Conservation (phyloP, 1,140 invertebrate genomes). For the Streblospio benedicti region DNA sequence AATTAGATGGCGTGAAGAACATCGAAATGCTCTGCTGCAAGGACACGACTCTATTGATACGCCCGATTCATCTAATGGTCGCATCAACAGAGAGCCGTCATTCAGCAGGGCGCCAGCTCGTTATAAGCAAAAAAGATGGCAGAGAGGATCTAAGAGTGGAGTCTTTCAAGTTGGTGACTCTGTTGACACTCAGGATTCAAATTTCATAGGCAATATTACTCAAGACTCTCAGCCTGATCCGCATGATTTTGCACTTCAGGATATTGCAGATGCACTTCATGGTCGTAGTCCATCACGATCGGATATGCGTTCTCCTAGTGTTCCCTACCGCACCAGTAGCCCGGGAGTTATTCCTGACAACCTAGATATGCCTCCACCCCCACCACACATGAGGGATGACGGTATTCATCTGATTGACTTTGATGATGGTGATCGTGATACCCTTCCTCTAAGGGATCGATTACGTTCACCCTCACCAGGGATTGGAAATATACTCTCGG, state of each 20-base stretch:
- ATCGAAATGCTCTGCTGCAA: constrained; percentile 12
- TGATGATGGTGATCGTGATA: constrained; percentile 1
- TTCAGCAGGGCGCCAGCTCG: background rate
- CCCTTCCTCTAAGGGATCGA: too few species aligned
- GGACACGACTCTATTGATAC: constrained; percentile 9
- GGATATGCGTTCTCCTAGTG: background rate
- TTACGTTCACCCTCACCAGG: too few species aligned
- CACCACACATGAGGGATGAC: background rate
- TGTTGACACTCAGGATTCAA: constrained; percentile 5
- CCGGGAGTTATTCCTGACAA: background rate
- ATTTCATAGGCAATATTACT: background rate
- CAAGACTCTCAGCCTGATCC: background rate
- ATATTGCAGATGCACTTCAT: background rate
- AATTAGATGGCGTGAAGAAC: constrained; percentile 26
- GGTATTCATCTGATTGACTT: constrained; percentile 10
- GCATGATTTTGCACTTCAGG: background rate
- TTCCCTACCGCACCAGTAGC: background rate
- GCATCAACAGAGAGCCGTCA: background rate
- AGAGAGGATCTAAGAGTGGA: background rate
- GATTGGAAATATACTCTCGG: too few species aligned
- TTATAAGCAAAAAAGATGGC: constrained; percentile 5
- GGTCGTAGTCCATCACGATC: background rate
- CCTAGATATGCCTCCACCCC: background rate
- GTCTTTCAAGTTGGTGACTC: constrained; percentile 3
- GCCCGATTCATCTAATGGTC: background rate